Evolutionary conservation across 2,888 invertebrate species (phyloP).

Genomic region (Lymantria monacha): DNA sequence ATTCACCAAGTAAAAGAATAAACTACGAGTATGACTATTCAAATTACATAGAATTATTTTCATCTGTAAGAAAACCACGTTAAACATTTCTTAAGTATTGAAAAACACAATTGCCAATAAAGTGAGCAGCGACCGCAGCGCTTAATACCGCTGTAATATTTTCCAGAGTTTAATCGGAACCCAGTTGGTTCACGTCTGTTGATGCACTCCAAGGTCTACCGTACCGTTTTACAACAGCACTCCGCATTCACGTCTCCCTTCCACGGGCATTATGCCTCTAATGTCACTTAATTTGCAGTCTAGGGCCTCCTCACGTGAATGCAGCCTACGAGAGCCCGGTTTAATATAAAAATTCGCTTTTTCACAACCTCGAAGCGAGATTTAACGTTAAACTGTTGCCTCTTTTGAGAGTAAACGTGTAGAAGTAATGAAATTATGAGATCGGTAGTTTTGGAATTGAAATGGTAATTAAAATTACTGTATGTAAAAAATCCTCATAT

Average conservation of each 20-base stretch:
- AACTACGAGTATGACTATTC: constrained; percentile 12
- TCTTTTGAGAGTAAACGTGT: constrained; percentile 74
- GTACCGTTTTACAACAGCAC: constrained; percentile 65
- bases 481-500: constrained; percentile 36
- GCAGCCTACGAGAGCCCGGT: constrained; percentile 68
- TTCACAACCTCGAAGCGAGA: constrained; percentile 60
- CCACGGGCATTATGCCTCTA: constrained; percentile 74
- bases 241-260: constrained; percentile 69
- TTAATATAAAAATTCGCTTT: constrained; percentile 78
- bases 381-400: constrained; percentile 74
- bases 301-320: constrained; percentile 78
- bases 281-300: constrained; percentile 81
- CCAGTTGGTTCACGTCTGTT: constrained; percentile 39
- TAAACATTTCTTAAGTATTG: constrained; percentile 32
- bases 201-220: constrained; percentile 54
- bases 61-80: constrained; percentile 24
- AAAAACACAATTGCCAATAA: constrained; percentile 43
- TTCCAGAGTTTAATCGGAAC: constrained; percentile 38
- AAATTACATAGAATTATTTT: constrained; percentile 24
- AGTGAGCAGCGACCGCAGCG: constrained; percentile 40
- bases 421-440: constrained; percentile 73
- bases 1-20: not conserved
- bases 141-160: constrained; percentile 39
- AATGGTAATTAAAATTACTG: constrained; percentile 58
- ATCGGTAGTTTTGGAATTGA: constrained; percentile 61